Conservation (phyloP, 2,113 vertebrate species). For the Cyanoderma ruficeps region DNA sequence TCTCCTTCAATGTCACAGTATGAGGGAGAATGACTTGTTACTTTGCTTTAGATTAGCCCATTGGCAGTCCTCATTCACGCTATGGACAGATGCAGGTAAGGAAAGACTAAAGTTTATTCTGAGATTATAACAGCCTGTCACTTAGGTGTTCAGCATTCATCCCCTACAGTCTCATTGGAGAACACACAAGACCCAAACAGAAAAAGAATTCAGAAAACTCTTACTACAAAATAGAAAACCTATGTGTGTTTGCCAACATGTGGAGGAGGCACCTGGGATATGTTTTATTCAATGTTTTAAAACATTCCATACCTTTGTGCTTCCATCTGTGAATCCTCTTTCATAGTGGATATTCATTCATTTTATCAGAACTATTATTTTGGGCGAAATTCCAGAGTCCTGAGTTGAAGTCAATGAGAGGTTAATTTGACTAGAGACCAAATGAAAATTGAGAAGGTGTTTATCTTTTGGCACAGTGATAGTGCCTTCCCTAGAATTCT, state of each 20-base stretch:
- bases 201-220: not conserved
- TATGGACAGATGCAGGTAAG: not conserved
- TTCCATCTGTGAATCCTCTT: not conserved
- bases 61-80: not conserved
- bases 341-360: not conserved
- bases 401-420: slow-evolving; percentile 13
- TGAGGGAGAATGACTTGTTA: not conserved
- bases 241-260: not conserved
- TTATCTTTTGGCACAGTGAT: slow-evolving; percentile 40
- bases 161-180: not conserved
- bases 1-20: not conserved
- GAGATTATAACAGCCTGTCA: not conserved
- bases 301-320: not conserved
- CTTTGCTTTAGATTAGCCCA: not conserved
- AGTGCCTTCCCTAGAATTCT: slow-evolving; percentile 34
- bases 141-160: not conserved
- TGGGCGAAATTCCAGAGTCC: not conserved
- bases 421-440: slow-evolving; percentile 22
- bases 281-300: not conserved
- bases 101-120: not conserved
- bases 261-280: not conserved
- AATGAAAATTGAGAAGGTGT: slow-evolving; percentile 29
- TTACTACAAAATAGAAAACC: not conserved
- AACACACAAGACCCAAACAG: not conserved
- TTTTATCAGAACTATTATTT: not conserved